These are phyloP conservation scores for Heterotis niloticus DNA, from an alignment of 2,113 vertebrate species.

Conservation along the genomic window DNA sequence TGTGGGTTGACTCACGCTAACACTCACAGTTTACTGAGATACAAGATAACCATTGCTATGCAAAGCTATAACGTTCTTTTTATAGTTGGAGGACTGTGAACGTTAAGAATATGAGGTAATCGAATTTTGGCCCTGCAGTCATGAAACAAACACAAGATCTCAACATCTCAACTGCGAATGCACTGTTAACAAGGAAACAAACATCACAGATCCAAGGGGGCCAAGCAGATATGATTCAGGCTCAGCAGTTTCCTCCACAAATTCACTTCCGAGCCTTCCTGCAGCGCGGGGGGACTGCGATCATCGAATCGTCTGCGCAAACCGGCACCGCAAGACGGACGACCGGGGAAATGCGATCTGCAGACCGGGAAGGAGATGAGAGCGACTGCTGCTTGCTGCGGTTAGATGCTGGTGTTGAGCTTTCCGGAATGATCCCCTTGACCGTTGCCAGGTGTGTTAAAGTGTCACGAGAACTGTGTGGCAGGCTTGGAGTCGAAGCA, in stretches of 20 bases:
- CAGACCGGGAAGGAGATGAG: slow-evolving; percentile 14
- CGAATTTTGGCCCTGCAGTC: too few relatives aligned
- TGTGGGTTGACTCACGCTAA: too few relatives aligned
- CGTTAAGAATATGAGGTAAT: too few relatives aligned
- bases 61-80: too few relatives aligned
- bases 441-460: slow-evolving; percentile 53
- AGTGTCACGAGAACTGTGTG: too few relatives aligned
- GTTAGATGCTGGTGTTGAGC: slow-evolving; percentile 43
- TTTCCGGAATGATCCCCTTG: slow-evolving; percentile 44
- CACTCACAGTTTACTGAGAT: too few relatives aligned
- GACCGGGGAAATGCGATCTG: slow-evolving; percentile 16
- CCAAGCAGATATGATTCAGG: slow-evolving; percentile 16
- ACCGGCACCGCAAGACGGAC: slow-evolving; percentile 34
- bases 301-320: slow-evolving; percentile 49
- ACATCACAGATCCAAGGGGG: background rate
- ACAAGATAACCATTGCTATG: too few relatives aligned
- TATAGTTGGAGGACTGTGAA: too few relatives aligned
- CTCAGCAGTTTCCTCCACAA: slow-evolving; percentile 7
- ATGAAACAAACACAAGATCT: background rate
- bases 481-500: too few relatives aligned
- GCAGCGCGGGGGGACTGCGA: slow-evolving; percentile 31
- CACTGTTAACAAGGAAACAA: slow-evolving; percentile 18
- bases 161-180: too few relatives aligned
- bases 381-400: slow-evolving; percentile 26
- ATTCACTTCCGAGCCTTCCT: slow-evolving; percentile 29